These are phyloP conservation scores for Tanypteryx hageni DNA, from an alignment of 2,888 invertebrate species.

Conservation along the genomic window DNA sequence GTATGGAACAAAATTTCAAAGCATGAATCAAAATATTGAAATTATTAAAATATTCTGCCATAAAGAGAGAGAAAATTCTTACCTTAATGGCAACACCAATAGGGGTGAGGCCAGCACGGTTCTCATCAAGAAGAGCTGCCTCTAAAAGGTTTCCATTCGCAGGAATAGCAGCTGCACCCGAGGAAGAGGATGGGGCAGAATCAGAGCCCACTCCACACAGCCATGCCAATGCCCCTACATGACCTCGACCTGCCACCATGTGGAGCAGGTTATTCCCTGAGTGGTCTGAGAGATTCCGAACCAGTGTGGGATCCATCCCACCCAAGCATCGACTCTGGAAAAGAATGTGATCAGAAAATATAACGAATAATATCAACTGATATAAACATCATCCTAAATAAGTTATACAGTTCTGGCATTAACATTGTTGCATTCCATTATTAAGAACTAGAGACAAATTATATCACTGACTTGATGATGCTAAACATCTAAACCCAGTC, in stretches of 20 bases:
- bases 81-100: slow-evolving; percentile 73
- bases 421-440: too few species aligned
- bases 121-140: slow-evolving; percentile 73
- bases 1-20: too few species aligned
- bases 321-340: slow-evolving; percentile 71
- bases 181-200: slow-evolving; percentile 68
- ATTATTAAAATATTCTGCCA: neutral
- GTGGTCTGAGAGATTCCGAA: slow-evolving; percentile 73
- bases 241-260: slow-evolving; percentile 72
- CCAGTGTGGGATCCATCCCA: slow-evolving; percentile 73
- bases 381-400: too few species aligned
- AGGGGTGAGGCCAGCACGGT: slow-evolving; percentile 73
- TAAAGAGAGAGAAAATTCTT: slow-evolving; percentile 62
- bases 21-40: neutral
- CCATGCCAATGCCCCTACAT: slow-evolving; percentile 72
- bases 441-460: too few species aligned
- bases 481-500: too few species aligned
- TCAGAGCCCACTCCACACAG: slow-evolving; percentile 68
- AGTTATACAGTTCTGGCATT: too few species aligned
- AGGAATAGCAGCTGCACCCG: slow-evolving; percentile 66
- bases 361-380: too few species aligned
- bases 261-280: slow-evolving; percentile 74
- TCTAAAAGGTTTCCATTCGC: slow-evolving; percentile 69
- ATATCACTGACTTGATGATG: too few species aligned
- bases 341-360: neutral